These are phyloP conservation scores for Silurus glanis DNA, from an alignment of 2,113 vertebrate genomes.

Conservation along the genomic window DNA sequence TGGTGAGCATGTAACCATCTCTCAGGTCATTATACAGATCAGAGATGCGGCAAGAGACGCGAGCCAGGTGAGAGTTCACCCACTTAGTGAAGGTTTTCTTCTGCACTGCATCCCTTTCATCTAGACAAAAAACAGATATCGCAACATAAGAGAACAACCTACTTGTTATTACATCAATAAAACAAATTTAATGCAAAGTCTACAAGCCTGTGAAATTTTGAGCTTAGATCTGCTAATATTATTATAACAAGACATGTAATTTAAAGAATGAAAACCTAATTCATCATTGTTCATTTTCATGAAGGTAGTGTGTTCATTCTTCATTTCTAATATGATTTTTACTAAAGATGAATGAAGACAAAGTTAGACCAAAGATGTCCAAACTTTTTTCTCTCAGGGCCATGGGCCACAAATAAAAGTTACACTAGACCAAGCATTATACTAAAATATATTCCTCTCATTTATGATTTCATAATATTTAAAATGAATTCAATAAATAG, in stretches of 20 bases:
- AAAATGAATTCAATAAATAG: no score
- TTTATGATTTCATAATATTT: no score
- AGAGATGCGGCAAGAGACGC: conserved; percentile 83
- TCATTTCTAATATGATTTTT: no score
- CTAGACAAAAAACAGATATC: conserved; percentile 58
- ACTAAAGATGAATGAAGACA: background rate
- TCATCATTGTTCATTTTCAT: background rate
- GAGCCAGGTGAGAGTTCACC: conserved; percentile 89
- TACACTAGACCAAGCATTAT: no score
- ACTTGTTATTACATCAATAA: background rate
- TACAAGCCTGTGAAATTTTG: background rate
- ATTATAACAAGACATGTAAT: background rate
- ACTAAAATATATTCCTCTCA: no score
- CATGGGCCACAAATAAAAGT: no score
- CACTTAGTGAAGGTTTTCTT: conserved; percentile 97
- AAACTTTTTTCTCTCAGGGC: no score
- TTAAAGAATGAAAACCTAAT: background rate
- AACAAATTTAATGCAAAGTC: background rate
- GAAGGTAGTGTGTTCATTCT: background rate
- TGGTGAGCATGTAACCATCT: conserved; percentile 88
- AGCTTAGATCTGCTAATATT: background rate
- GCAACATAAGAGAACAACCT: background rate
- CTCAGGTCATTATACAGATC: conserved; percentile 90
- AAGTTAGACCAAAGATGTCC: background rate
- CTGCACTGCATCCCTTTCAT: conserved; percentile 92